Evolutionary conservation across 2,797 vertebrate species (phyloP).

Genomic region (Ceyx erithaca): DNA sequence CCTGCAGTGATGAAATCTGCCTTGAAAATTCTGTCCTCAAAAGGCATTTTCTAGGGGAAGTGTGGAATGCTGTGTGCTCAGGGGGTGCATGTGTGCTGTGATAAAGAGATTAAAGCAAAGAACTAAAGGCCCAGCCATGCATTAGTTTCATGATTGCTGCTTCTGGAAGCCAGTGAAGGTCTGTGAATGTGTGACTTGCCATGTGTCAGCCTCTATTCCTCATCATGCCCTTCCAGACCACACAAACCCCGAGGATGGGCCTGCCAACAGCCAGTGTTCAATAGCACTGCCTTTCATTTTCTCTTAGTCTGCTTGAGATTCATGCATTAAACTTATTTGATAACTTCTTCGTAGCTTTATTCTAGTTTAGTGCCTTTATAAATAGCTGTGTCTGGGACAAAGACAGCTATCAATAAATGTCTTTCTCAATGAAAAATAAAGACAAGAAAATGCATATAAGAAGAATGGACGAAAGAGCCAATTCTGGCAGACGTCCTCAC

Average conservation of each 20-base stretch:
- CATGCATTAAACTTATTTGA: background rate
- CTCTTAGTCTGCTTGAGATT: background rate
- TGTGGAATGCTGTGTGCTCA: background rate
- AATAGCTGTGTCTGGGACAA: background rate
- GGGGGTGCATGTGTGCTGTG: background rate
- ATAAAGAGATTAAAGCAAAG: background rate
- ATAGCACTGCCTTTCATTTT: background rate
- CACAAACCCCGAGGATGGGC: background rate
- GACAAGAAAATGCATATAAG: background rate
- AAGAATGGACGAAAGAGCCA: background rate
- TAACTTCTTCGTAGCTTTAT: background rate
- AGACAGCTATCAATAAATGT: background rate
- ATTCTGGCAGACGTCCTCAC: background rate
- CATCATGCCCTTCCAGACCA: background rate
- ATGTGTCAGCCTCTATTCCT: background rate
- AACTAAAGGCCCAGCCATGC: background rate
- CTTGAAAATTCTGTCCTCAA: constrained; percentile 6
- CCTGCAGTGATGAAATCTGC: constrained; percentile 24
- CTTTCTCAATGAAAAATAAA: background rate
- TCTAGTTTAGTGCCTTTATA: background rate
- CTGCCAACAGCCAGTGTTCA: background rate
- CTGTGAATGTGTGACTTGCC: background rate
- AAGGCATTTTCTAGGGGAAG: background rate
- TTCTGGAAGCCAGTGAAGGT: background rate
- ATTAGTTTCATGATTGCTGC: background rate